Conservation (phyloP, 2,113 vertebrate species). For the Thermophis baileyi region DNA sequence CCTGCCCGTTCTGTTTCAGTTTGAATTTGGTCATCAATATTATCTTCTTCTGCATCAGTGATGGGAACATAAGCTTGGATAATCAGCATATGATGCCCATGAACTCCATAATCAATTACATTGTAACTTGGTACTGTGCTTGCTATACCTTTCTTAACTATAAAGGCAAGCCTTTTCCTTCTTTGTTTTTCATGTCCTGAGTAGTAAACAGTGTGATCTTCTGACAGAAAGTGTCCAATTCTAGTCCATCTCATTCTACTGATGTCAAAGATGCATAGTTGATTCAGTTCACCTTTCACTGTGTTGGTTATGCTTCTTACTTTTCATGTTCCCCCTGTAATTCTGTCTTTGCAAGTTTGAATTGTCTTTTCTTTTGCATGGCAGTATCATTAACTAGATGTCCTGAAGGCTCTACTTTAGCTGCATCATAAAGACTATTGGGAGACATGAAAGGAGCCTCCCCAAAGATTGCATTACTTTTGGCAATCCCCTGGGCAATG, state of each 20-base stretch:
- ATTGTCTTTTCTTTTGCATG: not conserved
- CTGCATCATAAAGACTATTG: not conserved
- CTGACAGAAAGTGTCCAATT: too few relatives aligned
- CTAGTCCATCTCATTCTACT: not conserved
- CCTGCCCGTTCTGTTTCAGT: not conserved
- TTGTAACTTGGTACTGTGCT: too few relatives aligned
- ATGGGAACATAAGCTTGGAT: not conserved
- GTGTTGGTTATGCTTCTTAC: not conserved
- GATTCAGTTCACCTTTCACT: not conserved
- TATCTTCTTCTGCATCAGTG: not conserved
- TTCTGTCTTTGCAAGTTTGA: not conserved
- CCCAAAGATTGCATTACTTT: too few relatives aligned
- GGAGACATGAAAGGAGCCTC: too few relatives aligned
- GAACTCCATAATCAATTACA: too few relatives aligned
- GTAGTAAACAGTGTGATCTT: too few relatives aligned
- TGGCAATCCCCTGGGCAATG: too few relatives aligned
- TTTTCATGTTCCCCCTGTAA: not conserved
- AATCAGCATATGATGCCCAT: not conserved
- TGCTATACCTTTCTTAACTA: too few relatives aligned
- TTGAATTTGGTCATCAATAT: not conserved
- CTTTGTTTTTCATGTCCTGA: too few relatives aligned
- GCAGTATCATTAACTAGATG: not conserved
- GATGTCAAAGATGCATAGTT: not conserved
- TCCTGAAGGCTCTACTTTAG: not conserved
- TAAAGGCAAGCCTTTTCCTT: too few relatives aligned